These are phyloP conservation scores for Lycopodina hypogea DNA, from an alignment of 37 sponge, comb jelly and placozoan genomes.

Conservation along the genomic window DNA sequence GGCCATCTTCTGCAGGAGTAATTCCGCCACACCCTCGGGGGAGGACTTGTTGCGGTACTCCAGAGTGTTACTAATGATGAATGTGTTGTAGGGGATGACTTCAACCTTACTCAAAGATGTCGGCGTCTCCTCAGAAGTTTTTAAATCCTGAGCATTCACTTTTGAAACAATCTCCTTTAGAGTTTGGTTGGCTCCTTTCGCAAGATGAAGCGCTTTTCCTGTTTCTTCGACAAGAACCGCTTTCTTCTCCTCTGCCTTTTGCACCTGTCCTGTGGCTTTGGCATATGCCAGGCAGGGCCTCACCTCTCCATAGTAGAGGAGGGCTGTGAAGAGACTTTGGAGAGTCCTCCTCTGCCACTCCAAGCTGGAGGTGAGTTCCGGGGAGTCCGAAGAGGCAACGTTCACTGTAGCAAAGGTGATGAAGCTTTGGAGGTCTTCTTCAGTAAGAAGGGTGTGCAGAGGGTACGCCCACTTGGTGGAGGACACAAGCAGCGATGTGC, in stretches of 20 bases:
- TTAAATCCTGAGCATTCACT: not conserved
- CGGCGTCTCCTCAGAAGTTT: not conserved
- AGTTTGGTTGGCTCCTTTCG: not conserved
- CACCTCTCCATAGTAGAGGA: slow-evolving; percentile 29
- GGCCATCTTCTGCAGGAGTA: slow-evolving; percentile 45
- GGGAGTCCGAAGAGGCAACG: not conserved
- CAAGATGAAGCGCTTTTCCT: not conserved
- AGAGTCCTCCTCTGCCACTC: slow-evolving; percentile 33
- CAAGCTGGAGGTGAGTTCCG: not conserved
- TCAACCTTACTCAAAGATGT: not conserved
- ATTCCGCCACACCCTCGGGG: slow-evolving; percentile 28
- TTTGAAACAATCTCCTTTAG: not conserved
- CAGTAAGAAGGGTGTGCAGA: slow-evolving; percentile 21
- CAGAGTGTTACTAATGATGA: slow-evolving; percentile 45
- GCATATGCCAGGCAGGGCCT: not conserved
- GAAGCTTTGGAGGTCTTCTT: slow-evolving; percentile 28
- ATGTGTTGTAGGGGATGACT: slow-evolving; percentile 37
- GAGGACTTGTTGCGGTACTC: slow-evolving; percentile 31
- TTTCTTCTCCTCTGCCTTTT: slow-evolving; percentile 2
- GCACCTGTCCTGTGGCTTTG: not conserved
- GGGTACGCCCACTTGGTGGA: slow-evolving; percentile 1
- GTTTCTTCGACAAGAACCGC: not conserved
- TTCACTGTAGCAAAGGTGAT: slow-evolving; percentile 12
- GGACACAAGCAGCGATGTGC: slow-evolving; percentile 1
- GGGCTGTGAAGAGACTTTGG: slow-evolving; percentile 14